These are phyloP conservation scores for Pseudomyrmex sp. DNA, from an alignment of 1,140 invertebrate species.

Conservation along the genomic window DNA sequence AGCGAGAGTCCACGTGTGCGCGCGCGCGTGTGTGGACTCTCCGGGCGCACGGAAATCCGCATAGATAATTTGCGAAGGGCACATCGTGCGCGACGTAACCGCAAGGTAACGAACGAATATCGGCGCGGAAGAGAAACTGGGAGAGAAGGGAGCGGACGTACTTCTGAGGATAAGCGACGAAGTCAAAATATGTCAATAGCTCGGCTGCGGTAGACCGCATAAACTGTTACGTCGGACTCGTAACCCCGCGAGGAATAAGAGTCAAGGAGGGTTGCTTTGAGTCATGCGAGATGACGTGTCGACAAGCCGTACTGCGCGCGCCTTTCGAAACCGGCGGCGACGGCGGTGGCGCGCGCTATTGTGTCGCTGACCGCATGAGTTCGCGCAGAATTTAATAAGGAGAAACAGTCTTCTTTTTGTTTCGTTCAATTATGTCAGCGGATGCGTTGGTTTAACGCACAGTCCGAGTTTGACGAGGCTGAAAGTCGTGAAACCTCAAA, in stretches of 20 bases:
- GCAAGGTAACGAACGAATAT: slow-evolving; percentile 44
- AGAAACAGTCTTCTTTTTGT: slow-evolving; percentile 51
- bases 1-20: too few relatives aligned
- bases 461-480: neutral
- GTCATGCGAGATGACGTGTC: slow-evolving; percentile 83
- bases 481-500: slow-evolving; percentile 68
- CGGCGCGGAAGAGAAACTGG: slow-evolving; percentile 2
- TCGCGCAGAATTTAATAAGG: slow-evolving; percentile 57
- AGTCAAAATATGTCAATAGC: slow-evolving; percentile 84
- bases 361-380: slow-evolving; percentile 47
- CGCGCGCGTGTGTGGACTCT: neutral
- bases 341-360: slow-evolving; percentile 16
- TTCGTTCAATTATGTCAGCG: neutral
- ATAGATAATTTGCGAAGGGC: slow-evolving; percentile 16
- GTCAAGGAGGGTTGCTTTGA: slow-evolving; percentile 71
- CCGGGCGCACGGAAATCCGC: slow-evolving; percentile 24
- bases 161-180: slow-evolving; percentile 48
- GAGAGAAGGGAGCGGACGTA: slow-evolving; percentile 1
- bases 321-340: slow-evolving; percentile 5
- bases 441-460: slow-evolving; percentile 15
- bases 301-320: slow-evolving; percentile 73
- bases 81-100: slow-evolving; percentile 48
- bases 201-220: slow-evolving; percentile 81
- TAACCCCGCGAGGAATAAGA: slow-evolving; percentile 39
- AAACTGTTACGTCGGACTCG: slow-evolving; percentile 64